Conservation (phyloP, 2,113 vertebrate genomes). For the Phyllostomus hastatus region DNA sequence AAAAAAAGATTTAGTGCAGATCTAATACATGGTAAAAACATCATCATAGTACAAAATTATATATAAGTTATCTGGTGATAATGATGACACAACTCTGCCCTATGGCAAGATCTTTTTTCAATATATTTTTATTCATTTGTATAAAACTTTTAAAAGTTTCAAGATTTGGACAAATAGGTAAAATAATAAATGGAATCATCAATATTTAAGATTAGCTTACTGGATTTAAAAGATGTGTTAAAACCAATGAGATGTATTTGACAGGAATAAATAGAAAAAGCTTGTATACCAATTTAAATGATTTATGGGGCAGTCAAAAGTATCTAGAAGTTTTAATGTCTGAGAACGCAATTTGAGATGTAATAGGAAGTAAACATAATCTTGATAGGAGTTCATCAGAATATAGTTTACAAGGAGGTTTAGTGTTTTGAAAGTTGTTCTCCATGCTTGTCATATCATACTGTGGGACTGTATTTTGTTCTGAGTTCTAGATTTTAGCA, state of each 20-base stretch:
- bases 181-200: not conserved
- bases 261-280: not conserved
- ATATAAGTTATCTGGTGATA: not conserved
- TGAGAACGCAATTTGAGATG: not conserved
- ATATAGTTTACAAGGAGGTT: not conserved
- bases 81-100: not conserved
- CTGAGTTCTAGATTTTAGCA: not conserved
- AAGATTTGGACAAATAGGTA: not conserved
- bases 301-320: not conserved
- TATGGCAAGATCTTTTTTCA: not conserved
- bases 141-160: not conserved
- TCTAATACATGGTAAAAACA: not conserved
- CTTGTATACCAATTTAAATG: not conserved
- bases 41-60: not conserved
- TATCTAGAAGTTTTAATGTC: not conserved
- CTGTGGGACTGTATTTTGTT: not conserved
- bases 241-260: not conserved
- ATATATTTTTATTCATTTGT: not conserved
- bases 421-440: not conserved
- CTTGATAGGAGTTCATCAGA: not conserved
- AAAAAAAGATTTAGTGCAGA: not conserved
- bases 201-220: not conserved
- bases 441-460: not conserved
- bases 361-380: not conserved
- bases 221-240: not conserved